A percentile compares a stretch with the other conserved stretches of the same genome.
Conservation (phyloP, 2,797 vertebrate genomes). For the Cetoscarus ocellatus region DNA sequence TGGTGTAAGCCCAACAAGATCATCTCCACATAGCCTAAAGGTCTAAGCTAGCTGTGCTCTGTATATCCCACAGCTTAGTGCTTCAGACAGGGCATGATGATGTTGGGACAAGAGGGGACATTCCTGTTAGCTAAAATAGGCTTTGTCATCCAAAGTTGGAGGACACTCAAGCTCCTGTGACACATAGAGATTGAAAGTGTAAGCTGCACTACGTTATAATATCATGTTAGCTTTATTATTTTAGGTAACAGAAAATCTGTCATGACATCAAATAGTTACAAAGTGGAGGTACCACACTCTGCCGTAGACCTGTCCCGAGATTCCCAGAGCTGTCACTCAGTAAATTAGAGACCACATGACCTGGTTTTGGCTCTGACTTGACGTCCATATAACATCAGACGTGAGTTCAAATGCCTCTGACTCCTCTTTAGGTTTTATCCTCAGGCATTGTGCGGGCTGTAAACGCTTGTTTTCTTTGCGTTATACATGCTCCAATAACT, state of each 20-base stretch:
- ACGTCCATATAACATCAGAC: conserved; percentile 45
- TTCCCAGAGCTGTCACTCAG: conserved; percentile 52
- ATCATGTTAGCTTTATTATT: too few species aligned
- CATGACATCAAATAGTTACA: too few species aligned
- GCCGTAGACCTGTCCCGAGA: conserved; percentile 18
- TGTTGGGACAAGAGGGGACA: background rate
- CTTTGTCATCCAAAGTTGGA: too few species aligned
- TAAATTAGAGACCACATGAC: conserved; percentile 64
- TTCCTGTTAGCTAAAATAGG: conserved; percentile 2
- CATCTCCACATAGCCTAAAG: background rate
- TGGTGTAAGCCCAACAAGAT: background rate
- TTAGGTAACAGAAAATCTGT: too few species aligned
- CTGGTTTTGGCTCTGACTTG: conserved; percentile 56
- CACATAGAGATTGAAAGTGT: too few species aligned
- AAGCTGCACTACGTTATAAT: too few species aligned
- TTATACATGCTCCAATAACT: conserved; percentile 71
- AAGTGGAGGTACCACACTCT: background rate
- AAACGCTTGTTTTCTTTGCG: conserved; percentile 75
- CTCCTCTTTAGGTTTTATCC: conserved; percentile 36
- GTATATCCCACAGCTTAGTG: background rate
- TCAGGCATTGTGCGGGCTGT: conserved; percentile 31
- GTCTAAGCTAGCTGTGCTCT: background rate
- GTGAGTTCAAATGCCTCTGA: conserved; percentile 42
- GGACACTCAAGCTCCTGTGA: too few species aligned
- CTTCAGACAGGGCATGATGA: background rate